Evolutionary conservation across 2,888 invertebrate species (phyloP).

Genomic region (Bursaphelenchus okinawaensis): DNA sequence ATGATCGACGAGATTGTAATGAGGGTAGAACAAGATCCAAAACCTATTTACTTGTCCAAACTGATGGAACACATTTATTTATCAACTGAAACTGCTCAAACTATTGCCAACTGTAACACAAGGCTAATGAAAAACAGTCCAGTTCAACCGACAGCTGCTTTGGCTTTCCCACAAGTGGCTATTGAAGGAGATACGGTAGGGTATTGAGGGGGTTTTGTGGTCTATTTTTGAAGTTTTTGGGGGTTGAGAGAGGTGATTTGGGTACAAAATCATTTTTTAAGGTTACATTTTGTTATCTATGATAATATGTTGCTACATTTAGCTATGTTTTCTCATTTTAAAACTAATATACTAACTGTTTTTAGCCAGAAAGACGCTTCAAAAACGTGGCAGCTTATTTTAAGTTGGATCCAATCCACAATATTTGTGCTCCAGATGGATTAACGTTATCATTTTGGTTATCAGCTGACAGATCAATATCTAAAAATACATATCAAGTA

Average conservation of each 20-base stretch:
- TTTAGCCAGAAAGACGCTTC: background rate
- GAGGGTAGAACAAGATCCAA: background rate
- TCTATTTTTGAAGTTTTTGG: background rate
- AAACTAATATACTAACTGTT: background rate
- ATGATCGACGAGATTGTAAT: background rate
- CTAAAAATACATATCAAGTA: constrained; percentile 1
- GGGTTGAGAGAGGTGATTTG: background rate
- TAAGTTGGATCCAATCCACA: constrained; percentile 20
- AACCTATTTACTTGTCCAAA: background rate
- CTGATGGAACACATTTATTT: background rate
- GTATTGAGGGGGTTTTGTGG: background rate
- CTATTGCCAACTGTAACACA: background rate
- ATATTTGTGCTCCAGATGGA: constrained; percentile 16
- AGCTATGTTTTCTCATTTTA: background rate
- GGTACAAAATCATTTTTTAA: background rate
- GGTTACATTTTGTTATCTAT: background rate
- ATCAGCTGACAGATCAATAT: constrained; percentile 7
- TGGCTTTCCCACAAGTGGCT: constrained; percentile 2
- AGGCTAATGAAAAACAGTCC: background rate
- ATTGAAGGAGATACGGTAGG: background rate
- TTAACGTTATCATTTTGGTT: constrained; percentile 27
- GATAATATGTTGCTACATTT: background rate
- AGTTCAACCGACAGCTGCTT: background rate
- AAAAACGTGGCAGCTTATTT: constrained; percentile 20
- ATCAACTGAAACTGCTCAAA: background rate